Evolutionary conservation across 2,797 vertebrate genomes (phyloP).

Genomic region (Phalloptychus januarius): DNA sequence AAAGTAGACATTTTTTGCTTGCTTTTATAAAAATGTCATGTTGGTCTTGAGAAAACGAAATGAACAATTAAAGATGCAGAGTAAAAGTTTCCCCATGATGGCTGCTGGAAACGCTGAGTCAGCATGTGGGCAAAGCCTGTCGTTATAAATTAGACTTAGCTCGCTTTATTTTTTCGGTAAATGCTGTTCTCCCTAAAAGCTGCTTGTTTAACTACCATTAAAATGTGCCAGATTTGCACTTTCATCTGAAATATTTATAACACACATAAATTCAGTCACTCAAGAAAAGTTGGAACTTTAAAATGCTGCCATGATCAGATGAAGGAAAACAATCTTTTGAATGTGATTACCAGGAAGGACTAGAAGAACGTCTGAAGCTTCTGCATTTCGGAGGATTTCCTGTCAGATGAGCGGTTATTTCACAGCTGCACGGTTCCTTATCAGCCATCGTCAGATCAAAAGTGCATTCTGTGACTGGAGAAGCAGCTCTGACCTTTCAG

Average conservation of each 20-base stretch:
- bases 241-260: conserved; percentile 47
- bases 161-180: background rate
- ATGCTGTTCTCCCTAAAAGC: conserved; percentile 10
- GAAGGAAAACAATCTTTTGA: conserved; percentile 16
- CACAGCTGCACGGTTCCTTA: conserved; percentile 4
- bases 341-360: background rate
- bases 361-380: conserved; percentile 25
- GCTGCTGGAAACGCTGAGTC: conserved; percentile 7
- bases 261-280: conserved; percentile 21
- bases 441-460: background rate
- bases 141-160: conserved; percentile 23
- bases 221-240: conserved; percentile 21
- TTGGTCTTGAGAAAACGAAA: background rate
- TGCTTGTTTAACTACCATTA: background rate
- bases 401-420: conserved; percentile 29
- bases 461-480: conserved; percentile 15
- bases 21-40: background rate
- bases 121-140: conserved; percentile 17
- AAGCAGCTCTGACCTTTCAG: conserved; percentile 46
- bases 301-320: conserved; percentile 11
- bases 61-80: background rate
- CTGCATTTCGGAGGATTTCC: conserved; percentile 29
- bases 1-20: background rate
- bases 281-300: conserved; percentile 37
- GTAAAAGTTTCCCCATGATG: background rate